A percentile compares a stretch with the other conserved stretches of the same genome.
Conservation (phyloP, 2,113 vertebrate species). For the Carassius carassius region DNA sequence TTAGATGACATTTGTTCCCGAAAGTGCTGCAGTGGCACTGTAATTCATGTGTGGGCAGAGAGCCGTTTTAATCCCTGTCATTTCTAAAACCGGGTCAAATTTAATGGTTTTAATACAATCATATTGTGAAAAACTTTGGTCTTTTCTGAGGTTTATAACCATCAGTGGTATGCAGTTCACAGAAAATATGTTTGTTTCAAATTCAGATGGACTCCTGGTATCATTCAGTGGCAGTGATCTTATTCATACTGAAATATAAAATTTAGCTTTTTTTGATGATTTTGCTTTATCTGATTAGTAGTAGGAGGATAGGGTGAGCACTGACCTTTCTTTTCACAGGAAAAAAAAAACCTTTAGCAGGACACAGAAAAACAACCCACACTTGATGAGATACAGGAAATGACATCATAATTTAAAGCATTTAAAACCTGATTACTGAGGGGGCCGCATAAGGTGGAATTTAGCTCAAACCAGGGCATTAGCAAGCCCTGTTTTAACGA, state of each 20-base stretch:
- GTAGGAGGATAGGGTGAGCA: slow-evolving; percentile 56
- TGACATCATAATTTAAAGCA: not conserved
- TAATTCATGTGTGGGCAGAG: slow-evolving; percentile 24
- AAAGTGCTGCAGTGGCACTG: slow-evolving; percentile 11
- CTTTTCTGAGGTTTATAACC: slow-evolving; percentile 10
- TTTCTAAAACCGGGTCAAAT: slow-evolving; percentile 14
- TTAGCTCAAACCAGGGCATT: not conserved
- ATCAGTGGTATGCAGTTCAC: slow-evolving; percentile 6
- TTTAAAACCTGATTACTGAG: not conserved
- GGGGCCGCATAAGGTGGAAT: not conserved
- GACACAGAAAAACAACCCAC: slow-evolving; percentile 21
- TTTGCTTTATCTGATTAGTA: slow-evolving; percentile 43
- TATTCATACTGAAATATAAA: slow-evolving; percentile 50
- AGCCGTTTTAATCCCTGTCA: slow-evolving; percentile 2
- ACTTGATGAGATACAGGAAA: not conserved
- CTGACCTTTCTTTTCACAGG: slow-evolving; percentile 47
- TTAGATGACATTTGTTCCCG: slow-evolving; percentile 5
- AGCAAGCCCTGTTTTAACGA: not conserved
- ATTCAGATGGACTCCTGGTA: slow-evolving; percentile 20
- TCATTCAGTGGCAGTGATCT: slow-evolving; percentile 28
- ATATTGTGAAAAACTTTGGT: not conserved
- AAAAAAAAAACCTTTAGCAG: slow-evolving; percentile 11
- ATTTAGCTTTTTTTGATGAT: not conserved
- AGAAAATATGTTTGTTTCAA: slow-evolving; percentile 19
- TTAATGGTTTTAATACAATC: slow-evolving; percentile 20